Base-by-base conservation (phyloP, 1,140 invertebrate species). In the Hyles vespertilio region DNA sequence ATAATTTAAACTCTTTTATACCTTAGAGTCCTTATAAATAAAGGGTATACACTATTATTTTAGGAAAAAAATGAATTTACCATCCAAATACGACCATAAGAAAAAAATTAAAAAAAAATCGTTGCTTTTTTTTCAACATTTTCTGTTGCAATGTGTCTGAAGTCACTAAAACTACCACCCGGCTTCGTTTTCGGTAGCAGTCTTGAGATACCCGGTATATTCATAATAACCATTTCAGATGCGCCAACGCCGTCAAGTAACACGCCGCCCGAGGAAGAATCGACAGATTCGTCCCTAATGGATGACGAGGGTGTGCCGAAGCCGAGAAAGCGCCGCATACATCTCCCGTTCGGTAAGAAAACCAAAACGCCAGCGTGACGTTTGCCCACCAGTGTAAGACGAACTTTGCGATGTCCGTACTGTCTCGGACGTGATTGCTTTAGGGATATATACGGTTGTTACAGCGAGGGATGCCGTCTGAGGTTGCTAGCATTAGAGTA, bases 331-430 rank as follows among this genome's bases (percentile, higher is more conserved):
- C 63, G 85, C 7, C 72, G 82, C n/a, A 72, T 88, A 9, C 79
- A 87, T 32, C 70, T 88, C 9, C 82, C 84, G 2, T 88, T 88
- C 63, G 84, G 81, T 0, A 88, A 88, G 65, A 88, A 87, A 40
- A 36, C 74, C 1, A 88, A 88, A 51, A 84, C 82, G 3, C 82
- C 84, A 8, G 85, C 85, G 85, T 88, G 85, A 88, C 81, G 36
- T 22, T 48, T 51, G 58, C 33, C 46, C 32, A 33, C 12, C 32
- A 40, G 5, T 49, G 46, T 49, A 54, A 32, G 22, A 5, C 45
- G 54, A 34, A 56, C 54, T 32, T 6, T 56, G 45, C 54, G 54
- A 3, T 48, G 54, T 9, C 54, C 54, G 34, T 40, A 11, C 34
- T 50, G 47, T 44, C 33, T 51, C 47, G 34, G 34, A 36, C 56